Percentiles rank a stretch among this genome's conserved stretches.
Evolutionary conservation across 2,888 invertebrate species (phyloP).

Genomic region (Melinaea marsaeus): DNA sequence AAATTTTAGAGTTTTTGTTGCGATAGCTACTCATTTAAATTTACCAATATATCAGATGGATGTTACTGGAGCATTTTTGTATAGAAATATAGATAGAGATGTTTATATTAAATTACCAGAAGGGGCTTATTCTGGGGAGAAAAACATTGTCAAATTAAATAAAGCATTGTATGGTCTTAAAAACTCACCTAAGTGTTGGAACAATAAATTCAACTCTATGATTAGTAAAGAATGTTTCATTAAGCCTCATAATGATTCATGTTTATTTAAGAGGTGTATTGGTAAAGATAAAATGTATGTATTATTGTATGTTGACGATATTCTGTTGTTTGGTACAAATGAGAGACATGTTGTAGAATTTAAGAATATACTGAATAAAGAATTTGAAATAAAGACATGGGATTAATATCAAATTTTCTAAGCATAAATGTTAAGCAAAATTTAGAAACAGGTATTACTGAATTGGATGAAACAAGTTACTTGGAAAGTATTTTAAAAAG

Average conservation of each 20-base stretch:
- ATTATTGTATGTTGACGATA: constrained; percentile 31
- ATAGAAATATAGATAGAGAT: constrained; percentile 25
- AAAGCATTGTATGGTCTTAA: constrained; percentile 25
- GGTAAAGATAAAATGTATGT: constrained; percentile 23
- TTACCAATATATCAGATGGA: constrained; percentile 27
- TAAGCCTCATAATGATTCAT: constrained; percentile 28
- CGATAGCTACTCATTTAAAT: constrained; percentile 27
- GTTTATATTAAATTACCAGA: constrained; percentile 28
- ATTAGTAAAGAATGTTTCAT: constrained; percentile 29
- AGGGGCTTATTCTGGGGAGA: constrained; percentile 19
- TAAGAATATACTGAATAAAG: constrained; percentile 16
- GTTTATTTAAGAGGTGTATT: constrained; percentile 26
- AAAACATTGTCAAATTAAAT: constrained; percentile 26
- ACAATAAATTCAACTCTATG: constrained; percentile 28
- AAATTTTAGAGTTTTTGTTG: constrained; percentile 28
- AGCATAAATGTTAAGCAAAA: constrained; percentile 28
- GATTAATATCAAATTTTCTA: constrained; percentile 21
- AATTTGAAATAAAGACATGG: constrained; percentile 20
- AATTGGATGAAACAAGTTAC: constrained; percentile 25
- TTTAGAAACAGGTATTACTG: constrained; percentile 24
- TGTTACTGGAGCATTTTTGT: constrained; percentile 29
- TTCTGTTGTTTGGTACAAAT: constrained; percentile 22
- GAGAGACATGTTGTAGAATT: constrained; percentile 8
- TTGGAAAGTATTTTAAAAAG: constrained; percentile 25
- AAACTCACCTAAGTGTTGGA: constrained; percentile 18